Evolutionary conservation across 2,888 invertebrate genomes (phyloP).

Genomic region (Carterocephalus palaemon): DNA sequence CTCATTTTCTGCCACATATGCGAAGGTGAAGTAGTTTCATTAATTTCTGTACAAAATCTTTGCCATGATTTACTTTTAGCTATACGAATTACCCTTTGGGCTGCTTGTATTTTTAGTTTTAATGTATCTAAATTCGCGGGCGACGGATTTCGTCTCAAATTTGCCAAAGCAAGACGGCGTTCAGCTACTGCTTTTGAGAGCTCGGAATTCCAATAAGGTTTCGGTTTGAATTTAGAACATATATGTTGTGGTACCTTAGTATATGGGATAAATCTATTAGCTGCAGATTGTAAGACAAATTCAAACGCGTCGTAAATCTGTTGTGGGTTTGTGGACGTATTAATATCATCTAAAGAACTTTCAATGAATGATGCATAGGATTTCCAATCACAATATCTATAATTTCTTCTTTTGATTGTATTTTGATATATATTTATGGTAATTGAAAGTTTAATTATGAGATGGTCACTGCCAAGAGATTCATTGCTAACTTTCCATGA

Average conservation of each 20-base stretch:
- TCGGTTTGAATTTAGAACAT: constrained; percentile 28
- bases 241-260: constrained; percentile 8
- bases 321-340: not conserved
- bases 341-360: not conserved
- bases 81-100: constrained; percentile 23
- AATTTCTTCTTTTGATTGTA: constrained; percentile 8
- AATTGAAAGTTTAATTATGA: constrained; percentile 7
- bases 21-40: constrained; percentile 16
- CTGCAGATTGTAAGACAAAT: constrained; percentile 9
- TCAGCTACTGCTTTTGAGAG: constrained; percentile 32
- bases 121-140: constrained; percentile 27
- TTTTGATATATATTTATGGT: not conserved
- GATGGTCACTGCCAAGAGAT: constrained; percentile 26
- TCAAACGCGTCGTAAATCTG: constrained; percentile 6
- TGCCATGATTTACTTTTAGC: constrained; percentile 27
- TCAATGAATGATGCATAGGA: constrained; percentile 2
- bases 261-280: constrained; percentile 20
- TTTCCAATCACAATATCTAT: constrained; percentile 10
- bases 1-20: constrained; percentile 31
- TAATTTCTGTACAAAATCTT: constrained; percentile 25
- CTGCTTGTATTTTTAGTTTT: constrained; percentile 13
- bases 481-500: constrained; percentile 25
- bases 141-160: constrained; percentile 32
- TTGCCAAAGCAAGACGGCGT: constrained; percentile 30
- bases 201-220: constrained; percentile 34